Evolutionary conservation across 1,140 invertebrate genomes (phyloP), one percentile per base, ranked within the genome.

Genomic region (Stratiolaelaps scimitus): DNA sequence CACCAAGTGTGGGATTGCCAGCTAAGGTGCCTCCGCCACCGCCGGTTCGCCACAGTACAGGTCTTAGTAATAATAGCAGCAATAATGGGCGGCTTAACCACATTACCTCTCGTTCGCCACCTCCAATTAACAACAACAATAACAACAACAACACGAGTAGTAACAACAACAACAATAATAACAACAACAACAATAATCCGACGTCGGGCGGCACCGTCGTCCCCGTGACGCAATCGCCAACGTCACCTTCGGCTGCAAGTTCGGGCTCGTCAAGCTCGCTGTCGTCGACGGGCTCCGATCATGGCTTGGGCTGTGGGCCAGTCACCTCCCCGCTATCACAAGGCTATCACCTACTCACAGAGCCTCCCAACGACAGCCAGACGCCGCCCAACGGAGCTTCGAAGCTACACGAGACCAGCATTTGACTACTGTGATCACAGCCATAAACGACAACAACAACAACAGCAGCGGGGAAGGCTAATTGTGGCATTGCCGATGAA

Each of bases 361-460:
- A 72, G 60, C 64, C 67, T 10, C 17, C 53, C 53, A 34, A 60
- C 34, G 53, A 23, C 26, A 60, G 53, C 26, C 53, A 60, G 20
- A 60, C 53, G 15, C 53, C 53, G 17, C 53, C 53, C 15, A 60
- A 60, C 53, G 53, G 53, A 6, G 26, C 53, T 10, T 68, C 64
- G 65, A 72, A 69, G 67, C 66, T 71, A 34, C 71, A 72, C 64
- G 71, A 72, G 64, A 72, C 71, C 30, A 72, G 70, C 64, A 72
- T 72, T 40, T 72, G 67, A 71, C 13, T 20, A 53, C 56, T 46
- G 19, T 60, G 53, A 60, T 60, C 26, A 60, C 34, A 34, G 4
- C 47, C 19, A 48, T 7, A 28, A 26, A 60, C 4, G 10, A 40
- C 34, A 40, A 40, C 34, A 40, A 10, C n/a, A n/a, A n/a, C n/a